These are phyloP conservation scores for Phyllotis vaccarum DNA, from an alignment of 2,797 vertebrate species.

Conservation along the genomic window DNA sequence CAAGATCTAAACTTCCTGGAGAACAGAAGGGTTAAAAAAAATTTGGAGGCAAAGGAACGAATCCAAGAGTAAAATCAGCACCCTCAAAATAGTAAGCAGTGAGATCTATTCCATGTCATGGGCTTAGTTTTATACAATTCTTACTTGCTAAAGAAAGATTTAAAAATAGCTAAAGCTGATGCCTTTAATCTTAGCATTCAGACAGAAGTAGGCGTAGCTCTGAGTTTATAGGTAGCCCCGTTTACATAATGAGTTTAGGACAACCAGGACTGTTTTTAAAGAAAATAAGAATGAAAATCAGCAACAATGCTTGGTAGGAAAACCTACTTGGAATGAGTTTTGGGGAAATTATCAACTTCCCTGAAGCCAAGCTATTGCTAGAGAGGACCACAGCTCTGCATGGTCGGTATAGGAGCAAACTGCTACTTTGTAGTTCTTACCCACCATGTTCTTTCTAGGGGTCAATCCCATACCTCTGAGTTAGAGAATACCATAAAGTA, in stretches of 20 bases:
- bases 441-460: too few relatives aligned
- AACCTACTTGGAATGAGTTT: not conserved
- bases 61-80: conserved; percentile 1
- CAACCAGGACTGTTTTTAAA: not conserved
- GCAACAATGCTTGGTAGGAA: not conserved
- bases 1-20: conserved; percentile 18
- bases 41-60: not conserved
- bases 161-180: not conserved
- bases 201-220: not conserved
- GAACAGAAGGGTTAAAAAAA: not conserved
- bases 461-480: not conserved
- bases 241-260: not conserved
- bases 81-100: conserved; percentile 22
- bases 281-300: not conserved
- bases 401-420: not conserved
- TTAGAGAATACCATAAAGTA: not conserved
- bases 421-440: not conserved
- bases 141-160: conserved; percentile 6
- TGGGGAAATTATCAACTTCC: not conserved
- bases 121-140: not conserved
- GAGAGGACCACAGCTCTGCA: not conserved
- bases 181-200: not conserved
- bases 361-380: not conserved
- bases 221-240: not conserved
- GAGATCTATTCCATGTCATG: not conserved